Percentiles rank a stretch among this genome's conserved stretches.
Conservation (phyloP, 2,113 vertebrate species). For the Cromileptes altivelis region DNA sequence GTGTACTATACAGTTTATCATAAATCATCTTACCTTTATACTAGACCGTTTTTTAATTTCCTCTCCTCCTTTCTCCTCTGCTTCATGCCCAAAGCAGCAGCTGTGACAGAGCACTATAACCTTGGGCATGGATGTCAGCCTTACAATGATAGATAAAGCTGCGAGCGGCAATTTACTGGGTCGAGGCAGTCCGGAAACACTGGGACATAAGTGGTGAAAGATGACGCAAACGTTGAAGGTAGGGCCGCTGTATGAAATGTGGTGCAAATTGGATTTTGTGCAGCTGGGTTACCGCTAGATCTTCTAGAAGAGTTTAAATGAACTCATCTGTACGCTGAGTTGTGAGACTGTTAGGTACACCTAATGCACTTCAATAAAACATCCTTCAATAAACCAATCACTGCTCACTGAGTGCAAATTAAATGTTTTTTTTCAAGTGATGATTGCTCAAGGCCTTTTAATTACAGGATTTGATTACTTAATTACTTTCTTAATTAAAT, state of each 20-base stretch:
- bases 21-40: not conserved
- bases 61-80: not conserved
- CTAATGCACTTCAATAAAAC: conserved; percentile 1
- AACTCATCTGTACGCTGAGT: not conserved
- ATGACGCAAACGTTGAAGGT: not conserved
- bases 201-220: conserved; percentile 3
- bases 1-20: no score
- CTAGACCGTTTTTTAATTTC: not conserved
- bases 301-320: not conserved
- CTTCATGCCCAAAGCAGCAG: not conserved
- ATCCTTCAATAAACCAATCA: not conserved
- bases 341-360: not conserved
- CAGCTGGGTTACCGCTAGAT: not conserved
- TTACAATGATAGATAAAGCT: conserved; percentile 32
- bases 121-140: conserved; percentile 30
- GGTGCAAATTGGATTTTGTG: not conserved
- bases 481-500: conserved; percentile 14
- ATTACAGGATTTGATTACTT: conserved; percentile 5
- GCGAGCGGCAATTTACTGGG: not conserved
- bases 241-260: not conserved
- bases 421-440: not conserved
- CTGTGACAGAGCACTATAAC: conserved; percentile 13
- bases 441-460: not conserved
- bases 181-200: not conserved
- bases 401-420: conserved; percentile 6